Conservation (phyloP, 2,797 vertebrate genomes). For the Eulemur rubriventer region DNA sequence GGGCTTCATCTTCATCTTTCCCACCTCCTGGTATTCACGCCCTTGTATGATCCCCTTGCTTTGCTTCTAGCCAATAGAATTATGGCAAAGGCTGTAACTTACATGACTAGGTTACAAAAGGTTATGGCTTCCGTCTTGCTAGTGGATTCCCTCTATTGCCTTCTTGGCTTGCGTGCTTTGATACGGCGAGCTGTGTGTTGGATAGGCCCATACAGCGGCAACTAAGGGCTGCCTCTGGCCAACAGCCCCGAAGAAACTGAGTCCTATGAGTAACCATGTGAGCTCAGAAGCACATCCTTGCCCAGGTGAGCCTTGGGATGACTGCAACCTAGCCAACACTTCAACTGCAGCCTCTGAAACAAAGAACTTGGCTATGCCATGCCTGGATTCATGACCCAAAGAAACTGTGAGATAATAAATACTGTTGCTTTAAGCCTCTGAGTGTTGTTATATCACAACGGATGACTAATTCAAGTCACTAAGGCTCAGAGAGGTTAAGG, state of each 20-base stretch:
- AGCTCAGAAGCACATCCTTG: neutral
- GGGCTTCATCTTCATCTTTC: neutral
- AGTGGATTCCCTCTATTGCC: neutral
- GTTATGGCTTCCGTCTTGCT: neutral
- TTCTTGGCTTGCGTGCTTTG: neutral
- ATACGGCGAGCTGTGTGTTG: neutral
- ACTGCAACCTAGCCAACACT: neutral
- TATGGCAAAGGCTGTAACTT: neutral
- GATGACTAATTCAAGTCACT: neutral
- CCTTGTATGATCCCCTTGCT: neutral
- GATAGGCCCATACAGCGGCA: neutral
- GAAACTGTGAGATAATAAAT: neutral
- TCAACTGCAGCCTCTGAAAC: neutral
- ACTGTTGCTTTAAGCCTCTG: neutral
- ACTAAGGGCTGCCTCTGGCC: neutral
- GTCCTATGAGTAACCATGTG: neutral
- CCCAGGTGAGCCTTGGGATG: neutral
- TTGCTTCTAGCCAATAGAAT: neutral
- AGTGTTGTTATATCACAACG: rapidly evolving
- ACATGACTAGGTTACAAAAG: neutral
- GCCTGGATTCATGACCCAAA: neutral
- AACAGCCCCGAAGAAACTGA: no score
- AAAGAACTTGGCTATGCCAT: neutral
- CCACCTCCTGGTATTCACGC: neutral
- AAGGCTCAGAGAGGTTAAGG: neutral